Evolutionary conservation across 2,888 invertebrate species (phyloP), one percentile per base, ranked within the genome.

Genomic region (Creontiades dilutus): DNA sequence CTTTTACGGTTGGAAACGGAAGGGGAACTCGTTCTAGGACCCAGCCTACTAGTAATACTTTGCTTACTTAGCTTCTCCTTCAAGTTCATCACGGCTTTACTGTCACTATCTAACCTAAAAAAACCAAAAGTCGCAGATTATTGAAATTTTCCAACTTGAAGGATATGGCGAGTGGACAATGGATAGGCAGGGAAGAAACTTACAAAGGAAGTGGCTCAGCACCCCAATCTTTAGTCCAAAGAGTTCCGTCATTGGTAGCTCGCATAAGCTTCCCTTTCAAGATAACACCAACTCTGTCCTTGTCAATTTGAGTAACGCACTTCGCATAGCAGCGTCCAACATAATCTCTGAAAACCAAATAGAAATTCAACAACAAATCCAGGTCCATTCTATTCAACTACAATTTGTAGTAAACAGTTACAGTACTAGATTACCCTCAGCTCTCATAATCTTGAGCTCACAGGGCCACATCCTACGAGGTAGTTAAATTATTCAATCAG

Each of bases 151-250:
- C 12, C 82, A 46, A 23, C 0, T 78, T 28, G 16, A 27, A 14
- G 46, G 14, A 16, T 0, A 37, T 1, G 14, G 46, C 12, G 13
- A 47, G 9, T 78, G 46, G 46, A 78, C 11, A 16, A 16, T 16
- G 16, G 37, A 37, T 2, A 37, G 37, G 7, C 37, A 37, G 3
- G 2, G 37, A 37, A 37, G 37, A 37, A 76, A 91, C 92, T 91
- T 91, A 92, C 92, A 92, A 97, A 75, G 99, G 99, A 92, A 99
- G 95, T 48, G 98, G 97, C 93, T 99, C 99, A 91, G 95, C 96
- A 92, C 96, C 96, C 99, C 99, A 99, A 94, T 99, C 97, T 93
- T 98, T 97, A 0, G 96, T 96, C 95, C 96, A 96, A 78, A 98
- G 95, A 92, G 97, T 96, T 91, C 97, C 97, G 92, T 96, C 96